Conservation (phyloP, 2,797 vertebrate genomes). For the Platyrinchus mystaceus region DNA sequence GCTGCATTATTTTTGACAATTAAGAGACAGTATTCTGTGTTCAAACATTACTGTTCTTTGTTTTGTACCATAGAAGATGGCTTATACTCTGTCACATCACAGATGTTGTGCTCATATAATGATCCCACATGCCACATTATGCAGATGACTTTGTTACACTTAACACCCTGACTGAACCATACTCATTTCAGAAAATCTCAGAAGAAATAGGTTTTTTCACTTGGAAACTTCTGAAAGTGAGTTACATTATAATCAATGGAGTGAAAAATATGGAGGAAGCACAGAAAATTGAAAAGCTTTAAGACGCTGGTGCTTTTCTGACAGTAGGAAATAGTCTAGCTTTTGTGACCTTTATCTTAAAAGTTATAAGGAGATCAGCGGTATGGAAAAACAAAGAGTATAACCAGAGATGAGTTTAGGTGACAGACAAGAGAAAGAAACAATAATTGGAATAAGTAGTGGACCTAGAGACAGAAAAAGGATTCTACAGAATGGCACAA, state of each 20-base stretch:
- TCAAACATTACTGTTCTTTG: background rate
- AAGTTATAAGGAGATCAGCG: background rate
- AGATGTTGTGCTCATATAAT: background rate
- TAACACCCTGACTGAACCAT: background rate
- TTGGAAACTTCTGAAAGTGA: conserved; percentile 4
- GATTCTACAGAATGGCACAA: background rate
- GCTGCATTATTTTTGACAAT: background rate
- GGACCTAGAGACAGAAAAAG: background rate
- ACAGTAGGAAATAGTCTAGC: background rate
- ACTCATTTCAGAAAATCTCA: background rate
- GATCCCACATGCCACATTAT: background rate
- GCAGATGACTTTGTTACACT: background rate
- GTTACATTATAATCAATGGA: conserved; percentile 20
- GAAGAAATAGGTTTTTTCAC: background rate
- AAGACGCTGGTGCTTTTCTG: background rate
- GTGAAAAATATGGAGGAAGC: conserved; percentile 15
- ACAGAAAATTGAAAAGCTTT: background rate
- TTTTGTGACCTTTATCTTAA: background rate
- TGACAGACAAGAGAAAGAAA: background rate
- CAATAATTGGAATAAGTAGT: background rate
- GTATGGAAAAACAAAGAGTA: background rate
- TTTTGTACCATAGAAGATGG: background rate
- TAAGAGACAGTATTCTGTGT: background rate
- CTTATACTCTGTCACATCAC: background rate
- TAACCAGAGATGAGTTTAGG: background rate